phyloP scores from a whole-genome alignment of 2,888 invertebrate genomes.

The Aphodius sticticus region DNA sequence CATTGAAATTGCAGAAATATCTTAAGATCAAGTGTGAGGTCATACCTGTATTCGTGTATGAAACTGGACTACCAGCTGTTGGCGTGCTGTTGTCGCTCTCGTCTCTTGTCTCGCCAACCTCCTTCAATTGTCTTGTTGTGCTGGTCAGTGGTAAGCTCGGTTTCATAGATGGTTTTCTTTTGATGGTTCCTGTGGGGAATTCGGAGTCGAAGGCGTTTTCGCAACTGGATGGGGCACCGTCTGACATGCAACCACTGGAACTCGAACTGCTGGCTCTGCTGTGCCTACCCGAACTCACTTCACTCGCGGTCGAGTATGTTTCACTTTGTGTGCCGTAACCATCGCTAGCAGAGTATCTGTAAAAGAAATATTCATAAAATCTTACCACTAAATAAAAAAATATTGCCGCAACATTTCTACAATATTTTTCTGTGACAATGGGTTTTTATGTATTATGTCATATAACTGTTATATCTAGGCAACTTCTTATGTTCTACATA shows the following conservation, averaged over 20 bases:
- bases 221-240: conserved; percentile 77
- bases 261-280: conserved; percentile 86
- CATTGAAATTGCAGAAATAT: conserved; percentile 30
- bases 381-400: too few species aligned
- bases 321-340: conserved; percentile 59
- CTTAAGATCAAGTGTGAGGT: conserved; percentile 6
- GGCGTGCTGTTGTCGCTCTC: conserved; percentile 62
- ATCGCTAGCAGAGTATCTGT: conserved; percentile 50
- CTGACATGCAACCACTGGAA: conserved; percentile 86
- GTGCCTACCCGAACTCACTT: conserved; percentile 63
- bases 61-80: conserved; percentile 49
- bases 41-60: conserved; percentile 54
- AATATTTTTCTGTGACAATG: too few species aligned
- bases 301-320: conserved; percentile 58
- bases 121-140: conserved; percentile 89
- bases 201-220: conserved; percentile 78
- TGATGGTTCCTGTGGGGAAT: conserved; percentile 85
- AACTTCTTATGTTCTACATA: too few species aligned
- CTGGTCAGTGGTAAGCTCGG: conserved; percentile 90
- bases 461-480: too few species aligned
- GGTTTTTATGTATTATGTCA: too few species aligned
- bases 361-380: conserved; percentile 20
- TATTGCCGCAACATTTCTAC: too few species aligned
- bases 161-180: conserved; percentile 91
- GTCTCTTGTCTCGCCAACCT: conserved; percentile 79